Evolutionary conservation across 2,113 vertebrate species (phyloP).

Genomic region (Sigmodon hispidus): DNA sequence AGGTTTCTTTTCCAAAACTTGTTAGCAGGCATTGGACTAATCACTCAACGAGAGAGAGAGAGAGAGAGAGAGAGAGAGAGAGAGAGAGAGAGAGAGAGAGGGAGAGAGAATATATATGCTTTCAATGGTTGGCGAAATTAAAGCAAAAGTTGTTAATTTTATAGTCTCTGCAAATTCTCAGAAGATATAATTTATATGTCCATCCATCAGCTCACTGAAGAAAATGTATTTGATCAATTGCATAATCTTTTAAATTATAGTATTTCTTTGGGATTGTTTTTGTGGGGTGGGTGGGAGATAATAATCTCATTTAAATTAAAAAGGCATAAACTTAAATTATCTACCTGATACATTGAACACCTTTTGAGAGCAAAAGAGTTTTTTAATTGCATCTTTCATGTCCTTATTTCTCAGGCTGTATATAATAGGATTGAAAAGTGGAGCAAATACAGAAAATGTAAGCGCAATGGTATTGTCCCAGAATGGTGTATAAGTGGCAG

Average conservation of each 20-base stretch:
- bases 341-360: not conserved
- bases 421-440: constrained; percentile 78
- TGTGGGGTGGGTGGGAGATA: not conserved
- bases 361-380: constrained; percentile 26
- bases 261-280: not conserved
- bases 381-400: constrained; percentile 74
- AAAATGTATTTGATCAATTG: not conserved
- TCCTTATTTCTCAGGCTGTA: constrained; percentile 81
- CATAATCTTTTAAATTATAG: not conserved
- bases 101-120: not conserved
- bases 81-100: too few relatives aligned
- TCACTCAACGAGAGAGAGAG: not conserved
- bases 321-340: not conserved
- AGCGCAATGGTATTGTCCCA: constrained; percentile 74
- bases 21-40: not conserved
- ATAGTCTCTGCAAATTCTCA: not conserved
- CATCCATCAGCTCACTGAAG: not conserved
- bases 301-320: not conserved
- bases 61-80: too few relatives aligned
- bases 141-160: not conserved
- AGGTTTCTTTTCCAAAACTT: not conserved
- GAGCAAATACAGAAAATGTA: constrained; percentile 76
- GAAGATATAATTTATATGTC: not conserved
- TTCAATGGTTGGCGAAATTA: not conserved
- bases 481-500: constrained; percentile 68